phyloP scores from a whole-genome alignment of 2,113 vertebrate genomes.

The Serilophus lunatus region DNA sequence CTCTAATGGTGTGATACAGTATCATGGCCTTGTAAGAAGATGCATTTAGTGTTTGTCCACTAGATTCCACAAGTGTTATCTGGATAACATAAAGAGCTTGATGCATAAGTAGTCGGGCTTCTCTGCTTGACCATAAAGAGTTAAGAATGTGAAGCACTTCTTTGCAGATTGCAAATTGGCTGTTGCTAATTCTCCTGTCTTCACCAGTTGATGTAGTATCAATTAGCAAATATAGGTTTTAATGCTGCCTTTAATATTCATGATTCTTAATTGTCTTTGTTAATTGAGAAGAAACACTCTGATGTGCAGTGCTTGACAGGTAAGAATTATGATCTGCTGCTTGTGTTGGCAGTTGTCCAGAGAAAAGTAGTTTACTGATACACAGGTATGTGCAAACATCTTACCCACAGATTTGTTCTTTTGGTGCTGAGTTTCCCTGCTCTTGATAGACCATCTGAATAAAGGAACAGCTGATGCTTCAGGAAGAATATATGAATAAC shows the following conservation, averaged over 20 bases:
- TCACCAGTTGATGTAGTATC: slow-evolving; percentile 45
- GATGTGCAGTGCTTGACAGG: slow-evolving; percentile 50
- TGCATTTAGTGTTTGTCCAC: neutral
- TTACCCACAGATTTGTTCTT: neutral
- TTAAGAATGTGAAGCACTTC: slow-evolving; percentile 21
- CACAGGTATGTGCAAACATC: neutral
- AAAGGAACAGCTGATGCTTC: neutral
- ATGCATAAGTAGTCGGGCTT: neutral
- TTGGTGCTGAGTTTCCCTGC: neutral
- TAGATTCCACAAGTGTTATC: neutral
- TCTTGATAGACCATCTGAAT: neutral
- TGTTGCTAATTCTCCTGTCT: slow-evolving; percentile 41
- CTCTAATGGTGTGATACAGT: neutral
- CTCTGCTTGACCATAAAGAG: slow-evolving; percentile 17
- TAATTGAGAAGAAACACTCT: slow-evolving; percentile 69
- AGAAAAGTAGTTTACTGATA: slow-evolving; percentile 31
- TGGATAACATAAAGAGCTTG: neutral
- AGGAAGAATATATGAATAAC: neutral
- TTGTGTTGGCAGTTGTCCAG: slow-evolving; percentile 56
- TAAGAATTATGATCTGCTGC: slow-evolving; percentile 61
- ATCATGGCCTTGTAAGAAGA: neutral
- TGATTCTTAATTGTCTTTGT: slow-evolving; percentile 72
- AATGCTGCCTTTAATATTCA: slow-evolving; percentile 68
- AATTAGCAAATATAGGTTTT: slow-evolving; percentile 68
- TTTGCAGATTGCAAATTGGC: slow-evolving; percentile 33